These are phyloP conservation scores for Charanyca ferruginea DNA, from an alignment of 2,888 invertebrate species.

Conservation along the genomic window DNA sequence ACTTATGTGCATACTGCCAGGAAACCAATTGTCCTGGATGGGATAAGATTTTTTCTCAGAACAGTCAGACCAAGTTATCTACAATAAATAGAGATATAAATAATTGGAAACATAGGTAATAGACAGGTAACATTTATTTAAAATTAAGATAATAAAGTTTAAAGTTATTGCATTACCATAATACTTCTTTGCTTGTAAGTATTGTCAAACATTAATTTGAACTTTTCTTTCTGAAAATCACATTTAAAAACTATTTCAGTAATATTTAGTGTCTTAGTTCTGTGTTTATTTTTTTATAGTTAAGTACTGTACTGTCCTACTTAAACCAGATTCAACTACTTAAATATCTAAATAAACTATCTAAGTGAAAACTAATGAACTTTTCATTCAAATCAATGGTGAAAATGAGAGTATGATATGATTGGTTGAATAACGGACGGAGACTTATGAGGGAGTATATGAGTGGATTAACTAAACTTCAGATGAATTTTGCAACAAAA, in stretches of 20 bases:
- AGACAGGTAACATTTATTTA: not conserved
- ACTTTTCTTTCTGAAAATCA: slow-evolving; percentile 4
- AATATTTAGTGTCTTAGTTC: no score
- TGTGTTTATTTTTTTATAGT: no score
- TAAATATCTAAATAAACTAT: not conserved
- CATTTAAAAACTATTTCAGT: not conserved
- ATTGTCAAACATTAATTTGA: not conserved
- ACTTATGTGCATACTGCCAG: no score
- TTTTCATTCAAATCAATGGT: no score
- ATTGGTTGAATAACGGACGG: not conserved
- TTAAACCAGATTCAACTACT: not conserved
- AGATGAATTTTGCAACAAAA: not conserved
- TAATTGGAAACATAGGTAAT: not conserved
- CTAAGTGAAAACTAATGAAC: not conserved
- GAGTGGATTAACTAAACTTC: not conserved
- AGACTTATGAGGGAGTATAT: not conserved
- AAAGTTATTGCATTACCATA: not conserved
- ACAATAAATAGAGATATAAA: no score
- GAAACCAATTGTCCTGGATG: no score
- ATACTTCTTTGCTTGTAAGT: not conserved
- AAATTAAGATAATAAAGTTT: not conserved
- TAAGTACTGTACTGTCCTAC: not conserved
- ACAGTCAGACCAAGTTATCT: no score
- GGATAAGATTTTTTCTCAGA: no score
- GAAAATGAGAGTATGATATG: not conserved